Evolutionary conservation across 2,888 invertebrate genomes (phyloP).

Genomic region (Tribolium freemani): DNA sequence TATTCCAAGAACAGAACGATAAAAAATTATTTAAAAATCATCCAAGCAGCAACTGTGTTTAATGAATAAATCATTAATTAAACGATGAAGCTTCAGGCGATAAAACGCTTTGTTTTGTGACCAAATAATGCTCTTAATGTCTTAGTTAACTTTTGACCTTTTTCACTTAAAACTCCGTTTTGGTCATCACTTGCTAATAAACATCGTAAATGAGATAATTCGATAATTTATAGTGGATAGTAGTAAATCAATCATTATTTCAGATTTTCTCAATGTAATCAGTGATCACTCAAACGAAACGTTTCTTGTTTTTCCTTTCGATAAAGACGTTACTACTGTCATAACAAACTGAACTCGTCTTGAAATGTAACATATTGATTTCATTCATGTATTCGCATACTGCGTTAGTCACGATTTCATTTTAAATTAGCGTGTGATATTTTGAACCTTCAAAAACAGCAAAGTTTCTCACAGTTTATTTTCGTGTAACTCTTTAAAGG

Average conservation of each 20-base stretch:
- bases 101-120: neutral
- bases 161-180: constrained; percentile 10
- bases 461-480: neutral
- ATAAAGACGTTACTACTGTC: neutral
- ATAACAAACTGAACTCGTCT: neutral
- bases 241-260: neutral
- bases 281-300: neutral
- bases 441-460: neutral
- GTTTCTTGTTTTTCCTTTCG: neutral
- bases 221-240: no score
- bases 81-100: neutral
- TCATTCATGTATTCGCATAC: neutral
- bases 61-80: neutral
- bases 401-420: neutral
- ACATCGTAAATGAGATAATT: constrained; percentile 8
- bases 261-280: neutral
- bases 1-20: neutral
- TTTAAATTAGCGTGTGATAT: neutral
- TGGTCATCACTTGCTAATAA: constrained; percentile 18
- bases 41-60: neutral
- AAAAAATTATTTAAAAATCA: neutral
- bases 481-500: constrained; percentile 1
- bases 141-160: constrained; percentile 31
- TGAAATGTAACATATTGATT: neutral
- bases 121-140: constrained; percentile 7